A percentile compares a stretch with the other conserved stretches of the same genome.
phyloP scores from a whole-genome alignment of 2,888 invertebrate species.

The Dryobota labecula region DNA sequence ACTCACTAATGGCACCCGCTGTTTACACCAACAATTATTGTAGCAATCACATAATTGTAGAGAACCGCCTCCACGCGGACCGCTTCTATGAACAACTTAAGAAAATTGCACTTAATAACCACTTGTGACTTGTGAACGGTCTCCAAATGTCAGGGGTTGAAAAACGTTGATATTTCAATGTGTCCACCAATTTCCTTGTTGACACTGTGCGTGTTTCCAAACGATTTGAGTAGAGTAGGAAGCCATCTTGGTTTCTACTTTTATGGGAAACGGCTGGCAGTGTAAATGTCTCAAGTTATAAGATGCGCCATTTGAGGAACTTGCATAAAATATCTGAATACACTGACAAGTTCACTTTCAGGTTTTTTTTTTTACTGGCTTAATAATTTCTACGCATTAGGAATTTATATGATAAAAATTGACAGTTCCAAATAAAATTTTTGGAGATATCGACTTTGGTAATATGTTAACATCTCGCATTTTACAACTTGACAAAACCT shows the following conservation, averaged over 20 bases:
- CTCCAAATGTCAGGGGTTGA: constrained; percentile 51
- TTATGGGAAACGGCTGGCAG: neutral
- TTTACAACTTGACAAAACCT: no score
- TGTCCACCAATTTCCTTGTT: constrained; percentile 32
- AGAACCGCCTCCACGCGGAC: constrained; percentile 9
- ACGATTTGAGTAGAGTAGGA: constrained; percentile 2
- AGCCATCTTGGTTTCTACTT: neutral
- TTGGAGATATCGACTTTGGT: no score
- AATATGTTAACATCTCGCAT: no score
- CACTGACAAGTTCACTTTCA: no score
- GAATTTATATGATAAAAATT: no score
- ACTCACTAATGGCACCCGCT: neutral
- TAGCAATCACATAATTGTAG: constrained; percentile 41
- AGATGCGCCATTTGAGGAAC: no score
- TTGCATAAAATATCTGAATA: no score
- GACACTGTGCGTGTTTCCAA: constrained; percentile 13
- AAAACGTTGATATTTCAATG: constrained; percentile 48
- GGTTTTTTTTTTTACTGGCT: no score
- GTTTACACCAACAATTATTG: constrained; percentile 19
- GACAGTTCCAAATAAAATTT: no score
- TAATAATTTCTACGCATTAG: no score
- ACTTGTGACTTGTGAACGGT: constrained; percentile 10
- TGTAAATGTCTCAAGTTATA: neutral
- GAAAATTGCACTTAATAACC: constrained; percentile 52
- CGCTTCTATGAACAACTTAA: constrained; percentile 17